Conservation (phyloP, 2,888 invertebrate genomes). For the Agonopterix arenella region DNA sequence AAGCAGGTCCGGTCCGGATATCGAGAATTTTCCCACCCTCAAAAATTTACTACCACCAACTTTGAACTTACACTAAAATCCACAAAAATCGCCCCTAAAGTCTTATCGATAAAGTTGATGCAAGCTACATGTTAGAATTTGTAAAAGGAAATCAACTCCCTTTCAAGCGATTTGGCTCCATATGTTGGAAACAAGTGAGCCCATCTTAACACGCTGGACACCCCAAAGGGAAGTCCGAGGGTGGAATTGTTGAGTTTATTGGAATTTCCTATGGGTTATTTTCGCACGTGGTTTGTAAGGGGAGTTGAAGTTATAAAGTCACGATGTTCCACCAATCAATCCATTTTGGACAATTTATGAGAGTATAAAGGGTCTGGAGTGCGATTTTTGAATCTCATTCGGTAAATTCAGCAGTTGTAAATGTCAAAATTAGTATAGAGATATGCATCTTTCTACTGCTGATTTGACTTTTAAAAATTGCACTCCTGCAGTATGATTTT, state of each 20-base stretch:
- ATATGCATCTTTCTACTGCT: no score
- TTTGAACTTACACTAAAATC: conserved; percentile 10
- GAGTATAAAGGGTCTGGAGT: no score
- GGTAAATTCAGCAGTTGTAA: no score
- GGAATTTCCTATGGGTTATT: conserved; percentile 65
- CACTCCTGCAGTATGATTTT: no score
- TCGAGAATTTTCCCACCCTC: conserved; percentile 62
- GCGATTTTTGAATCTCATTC: no score
- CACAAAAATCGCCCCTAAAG: neutral
- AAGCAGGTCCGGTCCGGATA: conserved; percentile 64
- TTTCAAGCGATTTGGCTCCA: conserved; percentile 57
- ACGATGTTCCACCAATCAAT: no score
- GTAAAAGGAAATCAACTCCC: conserved; percentile 29
- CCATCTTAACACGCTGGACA: conserved; percentile 66
- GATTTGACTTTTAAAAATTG: no score
- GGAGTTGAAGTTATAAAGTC: neutral
- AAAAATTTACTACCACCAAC: conserved; percentile 40
- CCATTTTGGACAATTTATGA: no score
- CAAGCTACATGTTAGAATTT: conserved; percentile 10
- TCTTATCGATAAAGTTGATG: neutral
- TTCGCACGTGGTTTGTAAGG: conserved; percentile 41
- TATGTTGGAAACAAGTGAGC: conserved; percentile 68
- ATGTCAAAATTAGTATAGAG: no score
- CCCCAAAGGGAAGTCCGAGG: conserved; percentile 64
- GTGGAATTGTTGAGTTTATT: conserved; percentile 60